These are phyloP conservation scores for Morbakka virulenta DNA, from an alignment of 30 jellyfish, hydroid and myxozoan species.

Conservation along the genomic window DNA sequence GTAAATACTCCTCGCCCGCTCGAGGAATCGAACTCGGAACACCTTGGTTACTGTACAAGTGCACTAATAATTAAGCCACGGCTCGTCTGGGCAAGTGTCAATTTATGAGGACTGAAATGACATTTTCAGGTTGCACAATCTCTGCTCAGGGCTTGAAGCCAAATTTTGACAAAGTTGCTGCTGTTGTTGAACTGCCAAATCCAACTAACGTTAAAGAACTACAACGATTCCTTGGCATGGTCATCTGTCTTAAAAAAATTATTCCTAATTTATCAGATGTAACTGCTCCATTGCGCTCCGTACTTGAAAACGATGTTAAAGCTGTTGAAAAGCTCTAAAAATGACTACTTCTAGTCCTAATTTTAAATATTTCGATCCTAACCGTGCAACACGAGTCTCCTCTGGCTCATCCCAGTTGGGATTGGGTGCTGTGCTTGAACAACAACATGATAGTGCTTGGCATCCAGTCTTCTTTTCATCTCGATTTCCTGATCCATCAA, in stretches of 20 bases:
- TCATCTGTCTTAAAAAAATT: not conserved
- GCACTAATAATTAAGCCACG: too few relatives aligned
- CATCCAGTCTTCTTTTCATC: slow-evolving; percentile 68
- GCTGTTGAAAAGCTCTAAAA: slow-evolving; percentile 47
- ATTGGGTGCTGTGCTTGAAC: slow-evolving; percentile 62
- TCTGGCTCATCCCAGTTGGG: slow-evolving; percentile 50
- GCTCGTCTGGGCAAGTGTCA: slow-evolving; percentile 64
- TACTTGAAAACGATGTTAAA: slow-evolving; percentile 42
- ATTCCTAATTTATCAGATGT: slow-evolving; percentile 35
- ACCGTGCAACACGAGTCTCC: slow-evolving; percentile 20
- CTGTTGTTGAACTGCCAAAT: slow-evolving; percentile 27
- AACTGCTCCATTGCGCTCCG: slow-evolving; percentile 39
- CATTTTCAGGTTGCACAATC: slow-evolving; percentile 34
- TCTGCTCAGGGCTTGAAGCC: slow-evolving; percentile 47
- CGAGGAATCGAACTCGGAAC: too few relatives aligned
- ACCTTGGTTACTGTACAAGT: too few relatives aligned
- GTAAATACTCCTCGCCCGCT: too few relatives aligned
- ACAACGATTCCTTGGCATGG: slow-evolving; percentile 52
- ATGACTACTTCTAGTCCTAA: not conserved
- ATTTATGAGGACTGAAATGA: slow-evolving; percentile 18
- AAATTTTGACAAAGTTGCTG: slow-evolving; percentile 21
- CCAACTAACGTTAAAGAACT: slow-evolving; percentile 49
- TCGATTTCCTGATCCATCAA: slow-evolving; percentile 55
- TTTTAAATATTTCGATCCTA: slow-evolving; percentile 42
- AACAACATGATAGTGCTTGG: slow-evolving; percentile 51